These are phyloP conservation scores for Drosophila fuyamai DNA, from an alignment of 1,140 invertebrate species.

Conservation along the genomic window DNA sequence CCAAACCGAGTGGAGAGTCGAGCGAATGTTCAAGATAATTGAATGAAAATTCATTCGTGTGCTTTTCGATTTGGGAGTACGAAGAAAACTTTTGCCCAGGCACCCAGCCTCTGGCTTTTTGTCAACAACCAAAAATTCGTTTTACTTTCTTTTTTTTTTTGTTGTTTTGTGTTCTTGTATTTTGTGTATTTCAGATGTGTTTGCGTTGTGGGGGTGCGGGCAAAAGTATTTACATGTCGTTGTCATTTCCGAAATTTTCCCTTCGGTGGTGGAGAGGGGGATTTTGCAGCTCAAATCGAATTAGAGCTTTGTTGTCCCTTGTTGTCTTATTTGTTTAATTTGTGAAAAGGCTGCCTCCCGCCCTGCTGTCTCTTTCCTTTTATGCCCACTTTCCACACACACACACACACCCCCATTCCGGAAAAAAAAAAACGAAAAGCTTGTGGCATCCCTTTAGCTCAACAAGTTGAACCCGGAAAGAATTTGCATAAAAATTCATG, in stretches of 20 bases:
- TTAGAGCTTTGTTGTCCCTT: constrained; percentile 57
- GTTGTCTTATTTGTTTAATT: constrained; percentile 81
- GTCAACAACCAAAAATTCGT: constrained; percentile 39
- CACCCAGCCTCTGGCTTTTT: constrained; percentile 19
- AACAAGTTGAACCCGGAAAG: constrained; percentile 56
- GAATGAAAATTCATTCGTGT: constrained; percentile 83
- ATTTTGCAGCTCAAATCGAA: constrained; percentile 61
- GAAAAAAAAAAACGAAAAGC: background rate
- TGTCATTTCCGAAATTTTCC: constrained; percentile 51
- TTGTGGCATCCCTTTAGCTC: constrained; percentile 38
- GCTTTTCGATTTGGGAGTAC: constrained; percentile 70
- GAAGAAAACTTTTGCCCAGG: constrained; percentile 37
- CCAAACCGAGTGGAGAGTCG: background rate
- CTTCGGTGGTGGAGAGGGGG: background rate
- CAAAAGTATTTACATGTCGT: constrained; percentile 78
- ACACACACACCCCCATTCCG: background rate
- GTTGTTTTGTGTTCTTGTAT: background rate
- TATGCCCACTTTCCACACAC: no score
- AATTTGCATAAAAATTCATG: constrained; percentile 81
- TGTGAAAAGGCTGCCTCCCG: constrained; percentile 45
- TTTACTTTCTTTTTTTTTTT: constrained; percentile 1
- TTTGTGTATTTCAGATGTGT: constrained; percentile 29
- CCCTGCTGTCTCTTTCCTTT: background rate
- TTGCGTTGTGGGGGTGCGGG: constrained; percentile 1
- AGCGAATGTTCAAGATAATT: constrained; percentile 78